A percentile compares a stretch with the other conserved stretches of the same genome.
Evolutionary conservation across 2,888 invertebrate species (phyloP).

Genomic region (Cerastis leucographa): DNA sequence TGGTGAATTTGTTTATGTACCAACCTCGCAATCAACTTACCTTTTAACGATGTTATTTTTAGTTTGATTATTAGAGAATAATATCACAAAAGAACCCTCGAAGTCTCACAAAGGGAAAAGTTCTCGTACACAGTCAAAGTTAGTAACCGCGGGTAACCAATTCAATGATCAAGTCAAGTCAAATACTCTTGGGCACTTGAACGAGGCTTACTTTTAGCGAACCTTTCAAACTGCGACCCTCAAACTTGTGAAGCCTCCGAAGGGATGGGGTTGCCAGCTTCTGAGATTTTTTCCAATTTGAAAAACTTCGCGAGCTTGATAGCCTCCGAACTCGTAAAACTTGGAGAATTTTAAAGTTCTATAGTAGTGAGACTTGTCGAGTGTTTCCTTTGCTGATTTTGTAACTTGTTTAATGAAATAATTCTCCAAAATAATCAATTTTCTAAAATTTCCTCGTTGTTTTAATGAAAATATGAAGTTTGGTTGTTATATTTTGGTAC

Average conservation of each 20-base stretch:
- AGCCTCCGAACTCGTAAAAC: conserved; percentile 36
- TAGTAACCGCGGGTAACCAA: conserved; percentile 41
- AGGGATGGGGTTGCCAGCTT: conserved; percentile 45
- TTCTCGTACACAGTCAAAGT: conserved; percentile 15
- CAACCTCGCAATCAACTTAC: neutral
- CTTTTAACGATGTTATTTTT: neutral
- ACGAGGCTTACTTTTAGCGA: conserved; percentile 40
- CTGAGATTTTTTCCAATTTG: conserved; percentile 62
- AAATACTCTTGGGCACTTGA: conserved; percentile 50
- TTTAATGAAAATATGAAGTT: conserved; percentile 56
- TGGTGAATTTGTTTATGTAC: neutral
- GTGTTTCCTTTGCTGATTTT: conserved; percentile 35
- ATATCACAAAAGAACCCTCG: conserved; percentile 11
- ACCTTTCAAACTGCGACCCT: conserved; percentile 57
- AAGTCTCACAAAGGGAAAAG: neutral
- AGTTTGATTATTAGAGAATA: conserved; percentile 13
- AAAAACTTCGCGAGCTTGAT: conserved; percentile 42
- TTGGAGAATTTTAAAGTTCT: conserved; percentile 58
- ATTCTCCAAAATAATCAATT: conserved; percentile 35
- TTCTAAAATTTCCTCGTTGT: conserved; percentile 31
- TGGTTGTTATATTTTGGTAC: conserved; percentile 47
- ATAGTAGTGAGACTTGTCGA: conserved; percentile 40
- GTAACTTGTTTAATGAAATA: conserved; percentile 45
- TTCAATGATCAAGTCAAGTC: conserved; percentile 59
- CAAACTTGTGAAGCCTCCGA: conserved; percentile 49